phyloP scores from a whole-genome alignment of 92 coral and sea anemone genomes.

The Paramuricea clavata region DNA sequence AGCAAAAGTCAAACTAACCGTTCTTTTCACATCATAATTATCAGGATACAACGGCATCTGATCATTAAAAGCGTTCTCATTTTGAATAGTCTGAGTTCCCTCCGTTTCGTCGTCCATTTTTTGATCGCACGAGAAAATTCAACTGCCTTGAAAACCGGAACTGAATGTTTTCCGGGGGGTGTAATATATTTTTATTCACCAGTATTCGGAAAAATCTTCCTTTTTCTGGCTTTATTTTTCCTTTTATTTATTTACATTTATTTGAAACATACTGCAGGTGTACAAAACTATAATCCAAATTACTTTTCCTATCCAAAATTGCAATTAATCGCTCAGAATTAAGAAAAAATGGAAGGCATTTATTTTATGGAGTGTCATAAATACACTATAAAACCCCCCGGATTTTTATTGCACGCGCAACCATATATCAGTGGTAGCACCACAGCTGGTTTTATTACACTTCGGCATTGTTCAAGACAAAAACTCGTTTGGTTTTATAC shows the following conservation, averaged over 20 bases:
- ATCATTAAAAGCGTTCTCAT: neutral
- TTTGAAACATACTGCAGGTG: neutral
- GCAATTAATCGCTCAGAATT: neutral
- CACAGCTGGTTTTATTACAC: neutral
- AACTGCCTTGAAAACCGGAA: neutral
- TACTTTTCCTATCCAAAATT: neutral
- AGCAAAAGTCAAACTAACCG: neutral
- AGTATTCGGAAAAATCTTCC: neutral
- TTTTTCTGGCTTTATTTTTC: neutral
- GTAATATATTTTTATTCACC: no score
- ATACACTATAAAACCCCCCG: neutral
- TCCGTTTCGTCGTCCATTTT: constrained; percentile 15
- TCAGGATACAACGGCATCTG: neutral
- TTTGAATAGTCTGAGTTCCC: neutral
- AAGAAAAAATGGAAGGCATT: no score
- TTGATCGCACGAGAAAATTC: neutral
- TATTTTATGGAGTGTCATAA: neutral
- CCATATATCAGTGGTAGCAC: no score
- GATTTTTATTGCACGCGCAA: no score
- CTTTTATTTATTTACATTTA: neutral
- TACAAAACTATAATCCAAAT: neutral
- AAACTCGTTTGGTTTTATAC: neutral
- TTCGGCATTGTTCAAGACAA: neutral
- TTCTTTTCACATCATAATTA: constrained; percentile 1
- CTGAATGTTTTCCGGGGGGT: neutral